A percentile compares a stretch with the other conserved stretches of the same genome.
Evolutionary conservation across 2,113 vertebrate species (phyloP).

Genomic region (Urocitellus parryii): DNA sequence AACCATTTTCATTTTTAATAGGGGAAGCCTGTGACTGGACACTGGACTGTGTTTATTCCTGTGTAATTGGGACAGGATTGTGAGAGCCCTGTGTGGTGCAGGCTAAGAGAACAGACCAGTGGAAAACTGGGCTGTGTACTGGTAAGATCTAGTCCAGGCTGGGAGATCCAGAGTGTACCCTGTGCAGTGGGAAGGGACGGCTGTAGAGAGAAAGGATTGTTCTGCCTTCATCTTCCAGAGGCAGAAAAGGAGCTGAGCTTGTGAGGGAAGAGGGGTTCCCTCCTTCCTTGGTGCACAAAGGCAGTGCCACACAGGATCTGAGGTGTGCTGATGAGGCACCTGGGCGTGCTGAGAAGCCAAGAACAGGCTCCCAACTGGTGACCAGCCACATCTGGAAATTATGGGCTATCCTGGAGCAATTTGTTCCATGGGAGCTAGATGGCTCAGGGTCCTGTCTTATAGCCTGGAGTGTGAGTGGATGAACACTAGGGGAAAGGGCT

Average conservation of each 20-base stretch:
- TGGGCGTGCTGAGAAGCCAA: neutral
- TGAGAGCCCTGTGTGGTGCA: too few species aligned
- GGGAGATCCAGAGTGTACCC: neutral
- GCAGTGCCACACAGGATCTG: rapidly evolving
- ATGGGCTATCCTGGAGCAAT: neutral
- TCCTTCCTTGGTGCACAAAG: neutral
- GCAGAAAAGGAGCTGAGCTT: neutral
- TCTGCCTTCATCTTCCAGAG: neutral
- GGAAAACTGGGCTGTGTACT: neutral
- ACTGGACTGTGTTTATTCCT: neutral
- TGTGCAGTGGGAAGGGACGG: neutral
- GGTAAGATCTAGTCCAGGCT: neutral
- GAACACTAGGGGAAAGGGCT: neutral
- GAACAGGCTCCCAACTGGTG: neutral
- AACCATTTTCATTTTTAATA: neutral
- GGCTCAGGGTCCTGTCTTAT: too few species aligned
- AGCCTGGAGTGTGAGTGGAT: neutral
- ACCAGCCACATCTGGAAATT: neutral
- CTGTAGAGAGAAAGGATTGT: neutral
- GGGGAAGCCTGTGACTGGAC: neutral
- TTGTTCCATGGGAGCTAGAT: neutral
- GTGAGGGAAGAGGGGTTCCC: neutral
- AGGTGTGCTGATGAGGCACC: neutral
- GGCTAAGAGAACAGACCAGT: neutral
- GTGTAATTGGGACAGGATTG: neutral